These are phyloP conservation scores for Merodon equestris DNA, from an alignment of 2,888 invertebrate genomes.

Conservation along the genomic window DNA sequence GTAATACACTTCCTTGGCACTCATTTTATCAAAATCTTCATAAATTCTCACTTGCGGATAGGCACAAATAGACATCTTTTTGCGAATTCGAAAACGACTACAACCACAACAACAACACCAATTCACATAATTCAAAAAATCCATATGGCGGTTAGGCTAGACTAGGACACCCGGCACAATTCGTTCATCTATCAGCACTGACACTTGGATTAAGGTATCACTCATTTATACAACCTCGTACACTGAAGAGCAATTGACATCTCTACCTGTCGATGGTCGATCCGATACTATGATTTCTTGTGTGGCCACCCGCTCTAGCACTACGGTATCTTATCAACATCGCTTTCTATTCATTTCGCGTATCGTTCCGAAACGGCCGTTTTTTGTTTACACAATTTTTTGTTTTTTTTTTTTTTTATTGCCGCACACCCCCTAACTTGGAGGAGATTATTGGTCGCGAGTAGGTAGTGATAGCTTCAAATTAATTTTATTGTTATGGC, in stretches of 20 bases:
- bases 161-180: too few species aligned
- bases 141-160: constrained; percentile 52
- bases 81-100: constrained; percentile 69
- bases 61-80: constrained; percentile 78
- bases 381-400: constrained; percentile 3
- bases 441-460: not conserved
- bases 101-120: constrained; percentile 57
- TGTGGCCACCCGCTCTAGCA: not conserved
- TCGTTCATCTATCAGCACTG: too few species aligned
- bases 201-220: not conserved
- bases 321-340: constrained; percentile 38
- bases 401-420: constrained; percentile 6
- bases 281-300: constrained; percentile 27
- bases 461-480: constrained; percentile 3
- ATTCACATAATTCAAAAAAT: constrained; percentile 63
- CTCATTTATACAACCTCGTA: constrained; percentile 4
- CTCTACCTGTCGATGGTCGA: constrained; percentile 38
- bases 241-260: constrained; percentile 5
- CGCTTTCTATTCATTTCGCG: constrained; percentile 51
- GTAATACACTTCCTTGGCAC: constrained; percentile 79
- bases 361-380: constrained; percentile 24
- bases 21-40: constrained; percentile 79
- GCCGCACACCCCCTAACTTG: constrained; percentile 9
- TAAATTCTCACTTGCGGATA: constrained; percentile 77
- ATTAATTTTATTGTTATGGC: constrained; percentile 11